Base-by-base conservation (phyloP, 2,888 invertebrate genomes). In the Drosophila quinaria region DNA sequence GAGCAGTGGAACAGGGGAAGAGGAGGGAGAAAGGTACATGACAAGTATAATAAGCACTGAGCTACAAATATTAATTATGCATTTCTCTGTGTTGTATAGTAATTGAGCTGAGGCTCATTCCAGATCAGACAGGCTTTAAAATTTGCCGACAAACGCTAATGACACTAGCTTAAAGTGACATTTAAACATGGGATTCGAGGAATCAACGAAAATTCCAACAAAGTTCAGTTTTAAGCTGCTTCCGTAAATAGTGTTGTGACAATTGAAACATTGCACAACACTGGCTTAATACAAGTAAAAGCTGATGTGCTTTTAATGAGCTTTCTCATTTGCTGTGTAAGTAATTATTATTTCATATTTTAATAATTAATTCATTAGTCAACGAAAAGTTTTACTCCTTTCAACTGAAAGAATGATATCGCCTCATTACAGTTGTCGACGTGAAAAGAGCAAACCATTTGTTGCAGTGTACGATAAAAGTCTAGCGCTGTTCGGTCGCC, bases 31-130 rank as follows among this genome's bases (percentile, higher is more conserved):
- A 1, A n/a, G 17, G 19, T 15, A n/a, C 10, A 22, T n/a, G 39
- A 25, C 35, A 25, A 13, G 50, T 25, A 52, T 52, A 37, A 25
- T 39, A 52, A 47, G 47, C n/a, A 25, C 51, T 25, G 51, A 52
- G 51, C 37, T 52, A 52, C 41, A 54, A 29, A 41, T 54, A 54
- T 54, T 29, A 44, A 55, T 44, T 55, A 55, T 31, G 55, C 54
- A 51, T 51, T 37, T 22, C 25, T 25, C n/a, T 25, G 51, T 22
- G 37, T 35, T 50, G 50, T 51, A 35, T 35, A 37, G 50, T 51
- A 22, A 51, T 10, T n/a, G 50, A 37, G 50, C 50, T 35, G 35
- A 35, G 19, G n/a, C 15, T 39, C 35, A 50, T 13, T 29, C 35
- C 19, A 31, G 31, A 33, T n/a, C 49, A 50, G 35, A 35, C 35